A percentile compares a stretch with the other conserved stretches of the same genome.
These are phyloP conservation scores for Sycophila texana DNA, from an alignment of 2,888 invertebrate genomes.

Conservation along the genomic window DNA sequence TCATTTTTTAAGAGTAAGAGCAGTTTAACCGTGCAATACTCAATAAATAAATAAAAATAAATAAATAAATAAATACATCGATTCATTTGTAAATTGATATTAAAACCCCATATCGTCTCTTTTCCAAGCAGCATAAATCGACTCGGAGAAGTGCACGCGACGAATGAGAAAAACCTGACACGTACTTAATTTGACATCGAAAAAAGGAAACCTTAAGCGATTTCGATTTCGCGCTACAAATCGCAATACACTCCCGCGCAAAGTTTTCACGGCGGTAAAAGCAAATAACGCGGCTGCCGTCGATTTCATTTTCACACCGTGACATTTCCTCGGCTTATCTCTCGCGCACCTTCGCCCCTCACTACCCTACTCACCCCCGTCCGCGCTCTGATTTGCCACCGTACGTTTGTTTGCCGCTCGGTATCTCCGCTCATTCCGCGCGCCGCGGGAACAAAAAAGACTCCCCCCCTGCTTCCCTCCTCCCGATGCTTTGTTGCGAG, in stretches of 20 bases:
- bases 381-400: conserved; percentile 6
- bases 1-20: too few species aligned
- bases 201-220: too few species aligned
- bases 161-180: neutral
- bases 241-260: neutral
- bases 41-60: too few species aligned
- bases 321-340: conserved; percentile 34
- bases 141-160: neutral
- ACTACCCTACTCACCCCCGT: too few species aligned
- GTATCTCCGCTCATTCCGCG: too few species aligned
- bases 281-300: conserved; percentile 10
- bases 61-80: too few species aligned
- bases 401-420: conserved; percentile 14
- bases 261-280: neutral
- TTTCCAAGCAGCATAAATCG: neutral
- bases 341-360: neutral
- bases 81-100: too few species aligned
- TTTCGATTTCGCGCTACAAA: neutral
- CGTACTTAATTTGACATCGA: conserved; percentile 17
- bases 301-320: conserved; percentile 15
- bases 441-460: too few species aligned
- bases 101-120: neutral
- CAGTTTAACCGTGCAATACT: too few species aligned
- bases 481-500: too few species aligned
- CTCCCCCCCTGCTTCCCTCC: too few species aligned